Conservation (phyloP, 2,888 invertebrate genomes). For the Chloroclysta siterata region DNA sequence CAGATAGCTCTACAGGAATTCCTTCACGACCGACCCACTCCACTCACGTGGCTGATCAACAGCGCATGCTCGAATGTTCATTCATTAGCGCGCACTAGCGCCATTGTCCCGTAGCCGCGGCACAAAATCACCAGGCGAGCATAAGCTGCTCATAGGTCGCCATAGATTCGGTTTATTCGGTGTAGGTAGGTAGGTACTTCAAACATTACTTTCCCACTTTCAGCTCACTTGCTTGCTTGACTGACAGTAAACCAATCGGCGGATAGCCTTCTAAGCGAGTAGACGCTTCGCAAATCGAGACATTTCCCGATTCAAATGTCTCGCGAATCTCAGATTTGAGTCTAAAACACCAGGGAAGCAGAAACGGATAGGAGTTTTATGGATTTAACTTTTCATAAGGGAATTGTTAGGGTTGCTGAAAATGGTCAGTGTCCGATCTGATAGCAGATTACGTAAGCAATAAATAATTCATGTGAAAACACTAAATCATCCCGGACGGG, state of each 20-base stretch:
- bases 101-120: slow-evolving; percentile 32
- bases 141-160: slow-evolving; percentile 33
- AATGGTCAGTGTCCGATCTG: neutral
- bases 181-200: neutral
- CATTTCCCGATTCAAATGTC: slow-evolving; percentile 49
- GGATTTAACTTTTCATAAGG: neutral
- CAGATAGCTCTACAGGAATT: slow-evolving; percentile 46
- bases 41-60: slow-evolving; percentile 16
- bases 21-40: slow-evolving; percentile 36
- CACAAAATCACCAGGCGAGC: slow-evolving; percentile 38
- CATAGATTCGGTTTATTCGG: slow-evolving; percentile 7
- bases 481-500: too few relatives aligned
- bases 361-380: slow-evolving; percentile 40
- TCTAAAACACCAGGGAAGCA: slow-evolving; percentile 61
- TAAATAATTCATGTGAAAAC: too few relatives aligned
- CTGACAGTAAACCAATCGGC: slow-evolving; percentile 47
- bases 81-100: slow-evolving; percentile 30
- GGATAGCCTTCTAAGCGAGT: slow-evolving; percentile 51
- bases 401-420: slow-evolving; percentile 8
- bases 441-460: too few relatives aligned
- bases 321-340: slow-evolving; percentile 53
- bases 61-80: slow-evolving; percentile 30
- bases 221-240: neutral
- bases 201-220: slow-evolving; percentile 16
- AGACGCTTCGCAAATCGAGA: slow-evolving; percentile 53